Evolutionary conservation across 2,797 vertebrate genomes (phyloP), one percentile per base, ranked within the genome.

Genomic region (Lagocephalus sceleratus): DNA sequence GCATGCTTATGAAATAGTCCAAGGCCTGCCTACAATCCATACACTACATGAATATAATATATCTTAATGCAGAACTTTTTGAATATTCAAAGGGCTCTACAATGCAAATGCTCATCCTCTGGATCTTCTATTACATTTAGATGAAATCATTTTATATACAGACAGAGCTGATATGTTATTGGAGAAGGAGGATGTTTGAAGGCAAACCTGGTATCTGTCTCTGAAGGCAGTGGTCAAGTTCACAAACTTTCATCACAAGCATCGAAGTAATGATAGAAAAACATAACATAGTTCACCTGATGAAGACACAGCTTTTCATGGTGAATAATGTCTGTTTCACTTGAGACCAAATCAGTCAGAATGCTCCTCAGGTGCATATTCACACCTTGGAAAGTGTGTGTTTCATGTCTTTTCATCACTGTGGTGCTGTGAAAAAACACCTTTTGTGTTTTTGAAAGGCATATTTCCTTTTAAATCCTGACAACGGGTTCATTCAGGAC

Each of bases 241-340:
- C 55, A 29, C 39, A 5, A 54, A 79, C 63, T 78, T 83, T 76
- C 81, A 78, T n/a, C n/a, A n/a, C n/a, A n/a, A n/a, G 86, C 87
- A 64, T 68, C 3, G 52, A 81, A 82, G 77, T 73, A 78, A 80
- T 80, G 59, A 71, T 72, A 80, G 68, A 57, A 73, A 77, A 55
- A 10, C 2, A 58, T 68, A 60, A 45, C 59, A 42, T 59, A 73
- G n/a, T n/a, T n/a, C n/a, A 75, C 71, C 61, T 57, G 71, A 75
- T 9, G 38, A 20, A 48, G 59, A 74, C 70, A 29, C 8, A 29
- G 7, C 11, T 29, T 29, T 9, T 29, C 11, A 7, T 29, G 26
- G 26, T 29, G 26, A 29, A 9, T 29, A 10, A 6, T 9, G 8
- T 29, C 26, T 29, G 9, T 11, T 29, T 29, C 2, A 6, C 11